phyloP scores from a whole-genome alignment of 2,888 invertebrate species.

The Vesta saturnalis region DNA sequence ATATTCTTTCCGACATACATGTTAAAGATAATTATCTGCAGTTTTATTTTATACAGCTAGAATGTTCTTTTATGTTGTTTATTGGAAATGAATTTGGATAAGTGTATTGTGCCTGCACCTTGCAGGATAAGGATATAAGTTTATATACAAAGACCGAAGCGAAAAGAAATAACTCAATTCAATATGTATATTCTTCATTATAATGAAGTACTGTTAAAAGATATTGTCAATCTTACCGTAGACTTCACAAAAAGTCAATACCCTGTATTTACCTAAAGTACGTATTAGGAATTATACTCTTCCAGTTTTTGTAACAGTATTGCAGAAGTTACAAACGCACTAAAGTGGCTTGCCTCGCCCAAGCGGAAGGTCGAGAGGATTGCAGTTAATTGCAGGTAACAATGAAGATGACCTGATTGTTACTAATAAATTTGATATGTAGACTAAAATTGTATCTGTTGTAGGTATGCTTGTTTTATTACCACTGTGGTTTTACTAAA shows the following conservation, averaged over 20 bases:
- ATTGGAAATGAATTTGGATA: no score
- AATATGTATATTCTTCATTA: not conserved
- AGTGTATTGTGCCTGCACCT: no score
- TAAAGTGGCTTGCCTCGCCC: conserved; percentile 53
- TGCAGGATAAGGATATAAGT: no score
- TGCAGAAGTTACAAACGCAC: conserved; percentile 42
- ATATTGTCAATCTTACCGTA: conserved; percentile 24
- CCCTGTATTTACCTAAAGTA: conserved; percentile 52
- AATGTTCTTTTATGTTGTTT: no score
- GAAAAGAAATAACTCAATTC: no score
- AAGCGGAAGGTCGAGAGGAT: conserved; percentile 45
- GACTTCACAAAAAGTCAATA: conserved; percentile 49
- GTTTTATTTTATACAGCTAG: no score
- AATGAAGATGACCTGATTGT: not conserved
- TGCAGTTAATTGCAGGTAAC: conserved; percentile 9
- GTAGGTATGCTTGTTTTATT: not conserved
- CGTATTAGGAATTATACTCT: conserved; percentile 54
- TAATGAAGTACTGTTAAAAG: not conserved
- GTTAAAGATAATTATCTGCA: not conserved
- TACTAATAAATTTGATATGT: not conserved
- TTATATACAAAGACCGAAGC: no score
- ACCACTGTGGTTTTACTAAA: not conserved
- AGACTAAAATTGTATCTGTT: not conserved
- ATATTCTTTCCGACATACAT: conserved; percentile 1
- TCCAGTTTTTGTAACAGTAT: conserved; percentile 50